These are phyloP conservation scores for Manis pentadactyla DNA, from an alignment of 2,797 vertebrate genomes.

Conservation along the genomic window DNA sequence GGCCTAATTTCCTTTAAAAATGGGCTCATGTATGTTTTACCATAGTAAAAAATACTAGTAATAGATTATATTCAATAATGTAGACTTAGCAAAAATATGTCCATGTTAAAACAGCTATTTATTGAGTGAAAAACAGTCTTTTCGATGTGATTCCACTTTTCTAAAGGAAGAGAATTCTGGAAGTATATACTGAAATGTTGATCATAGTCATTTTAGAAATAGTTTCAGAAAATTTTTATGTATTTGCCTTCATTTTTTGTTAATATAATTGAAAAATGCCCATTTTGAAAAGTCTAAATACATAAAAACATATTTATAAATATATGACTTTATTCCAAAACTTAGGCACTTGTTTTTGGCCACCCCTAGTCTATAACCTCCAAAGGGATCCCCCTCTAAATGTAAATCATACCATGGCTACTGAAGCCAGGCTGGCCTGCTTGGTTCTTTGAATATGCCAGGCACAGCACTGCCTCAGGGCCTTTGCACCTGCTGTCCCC, in stretches of 20 bases:
- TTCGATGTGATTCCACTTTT: background rate
- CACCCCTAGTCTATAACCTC: background rate
- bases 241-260: background rate
- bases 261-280: background rate
- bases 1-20: background rate
- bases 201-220: background rate
- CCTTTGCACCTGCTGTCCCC: background rate
- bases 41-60: background rate
- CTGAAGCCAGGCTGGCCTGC: background rate
- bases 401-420: background rate
- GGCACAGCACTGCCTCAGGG: background rate
- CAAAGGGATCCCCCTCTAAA: background rate
- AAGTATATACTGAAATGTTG: background rate
- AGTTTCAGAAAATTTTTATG: background rate
- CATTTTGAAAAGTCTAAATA: background rate
- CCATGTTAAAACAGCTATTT: no score
- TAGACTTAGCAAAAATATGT: no score
- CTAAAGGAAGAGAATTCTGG: background rate
- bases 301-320: background rate
- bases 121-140: background rate
- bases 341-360: background rate
- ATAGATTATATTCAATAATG: background rate
- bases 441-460: background rate
- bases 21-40: background rate
- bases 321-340: background rate